Conservation (phyloP, 2,113 vertebrate species). For the Rattus norvegicus region GRCr8 NC_086031.1:74508001-74508500, state of each 20-base stretch:
- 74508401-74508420: not conserved
- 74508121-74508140: not conserved
- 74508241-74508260: conserved; percentile 8
- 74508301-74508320: not conserved
- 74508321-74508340: fast-evolving
- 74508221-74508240: not conserved
- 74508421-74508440: not conserved
- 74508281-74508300: conserved; percentile 35
- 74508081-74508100: conserved; percentile 59
- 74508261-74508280: not conserved
- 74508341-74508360: fast-evolving
- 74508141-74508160: conserved; percentile 44
- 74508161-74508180: not conserved
- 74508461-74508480: not conserved
- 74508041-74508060: conserved; percentile 57
- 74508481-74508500: not conserved
- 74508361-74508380: not conserved
- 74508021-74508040: conserved; percentile 78
- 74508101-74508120: conserved; percentile 48
- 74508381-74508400: fast-evolving
- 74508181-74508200: not conserved
- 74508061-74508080: conserved; percentile 14
- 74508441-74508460: not conserved
- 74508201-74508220: not conserved
- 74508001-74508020: conserved; percentile 73